A percentile compares a stretch with the other conserved stretches of the same genome.
Conservation (phyloP, 1,140 invertebrate genomes). For the Antheraea mylitta region DNA sequence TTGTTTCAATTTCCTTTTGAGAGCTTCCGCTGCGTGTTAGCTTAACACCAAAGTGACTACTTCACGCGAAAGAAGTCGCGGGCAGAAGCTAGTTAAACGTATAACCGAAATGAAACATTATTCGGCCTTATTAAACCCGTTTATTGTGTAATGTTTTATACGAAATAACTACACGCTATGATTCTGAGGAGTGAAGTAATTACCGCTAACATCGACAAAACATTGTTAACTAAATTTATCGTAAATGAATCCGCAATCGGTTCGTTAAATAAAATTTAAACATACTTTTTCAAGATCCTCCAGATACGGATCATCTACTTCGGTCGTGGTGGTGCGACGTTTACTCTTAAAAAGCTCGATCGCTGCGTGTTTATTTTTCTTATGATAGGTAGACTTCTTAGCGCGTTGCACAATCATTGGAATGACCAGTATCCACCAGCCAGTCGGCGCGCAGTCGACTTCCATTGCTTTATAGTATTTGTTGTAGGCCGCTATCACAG, state of each 20-base stretch:
- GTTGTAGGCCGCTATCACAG: not conserved
- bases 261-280: not conserved
- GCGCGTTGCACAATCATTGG: not conserved
- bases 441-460: not conserved
- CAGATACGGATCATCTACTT: not conserved
- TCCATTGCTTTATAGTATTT: not conserved
- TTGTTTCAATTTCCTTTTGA: too few species aligned
- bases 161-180: too few species aligned
- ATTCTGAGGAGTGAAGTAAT: too few species aligned
- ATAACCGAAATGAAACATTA: too few species aligned
- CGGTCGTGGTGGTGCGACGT: not conserved
- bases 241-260: not conserved
- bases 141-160: too few species aligned
- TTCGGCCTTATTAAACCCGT: too few species aligned
- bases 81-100: too few species aligned
- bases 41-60: too few species aligned
- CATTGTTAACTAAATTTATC: too few species aligned
- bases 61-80: too few species aligned
- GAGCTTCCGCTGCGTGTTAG: too few species aligned
- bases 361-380: not conserved
- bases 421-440: not conserved
- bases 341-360: not conserved
- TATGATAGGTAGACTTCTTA: not conserved
- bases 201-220: too few species aligned
- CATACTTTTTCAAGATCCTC: conserved; percentile 4